Conservation (phyloP, 2,888 invertebrate genomes). For the Xanthostigma xanthostigma region DNA sequence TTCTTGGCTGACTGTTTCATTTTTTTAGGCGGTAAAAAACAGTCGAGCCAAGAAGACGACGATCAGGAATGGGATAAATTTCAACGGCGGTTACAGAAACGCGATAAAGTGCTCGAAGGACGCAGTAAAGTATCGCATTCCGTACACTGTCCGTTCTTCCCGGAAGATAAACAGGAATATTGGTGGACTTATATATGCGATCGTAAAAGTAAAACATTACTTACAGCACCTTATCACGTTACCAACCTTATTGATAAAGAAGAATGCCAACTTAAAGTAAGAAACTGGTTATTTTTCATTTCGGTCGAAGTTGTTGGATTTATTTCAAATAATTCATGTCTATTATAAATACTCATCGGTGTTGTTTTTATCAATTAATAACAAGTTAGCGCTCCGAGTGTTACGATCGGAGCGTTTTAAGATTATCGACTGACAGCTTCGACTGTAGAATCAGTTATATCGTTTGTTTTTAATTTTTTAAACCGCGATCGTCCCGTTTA, state of each 20-base stretch:
- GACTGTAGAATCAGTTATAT: neutral
- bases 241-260: slow-evolving; percentile 81
- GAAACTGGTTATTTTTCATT: slow-evolving; percentile 4
- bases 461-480: too few species aligned
- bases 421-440: neutral
- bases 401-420: too few species aligned
- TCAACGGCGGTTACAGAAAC: slow-evolving; percentile 72
- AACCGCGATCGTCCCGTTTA: slow-evolving; percentile 12
- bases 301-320: neutral
- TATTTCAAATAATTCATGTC: too few species aligned
- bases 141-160: slow-evolving; percentile 95
- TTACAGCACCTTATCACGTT: slow-evolving; percentile 86
- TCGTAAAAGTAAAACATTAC: slow-evolving; percentile 76
- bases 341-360: too few species aligned
- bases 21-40: slow-evolving; percentile 37
- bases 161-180: slow-evolving; percentile 92
- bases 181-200: slow-evolving; percentile 99
- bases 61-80: slow-evolving; percentile 91
- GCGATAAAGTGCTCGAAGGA: slow-evolving; percentile 78
- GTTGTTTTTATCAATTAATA: too few species aligned
- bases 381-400: too few species aligned
- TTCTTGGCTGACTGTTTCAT: slow-evolving; percentile 15
- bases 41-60: slow-evolving; percentile 47
- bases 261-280: slow-evolving; percentile 74
- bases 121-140: slow-evolving; percentile 86